phyloP scores from a whole-genome alignment of 2,797 vertebrate genomes.

The Pangasius macronema region DNA sequence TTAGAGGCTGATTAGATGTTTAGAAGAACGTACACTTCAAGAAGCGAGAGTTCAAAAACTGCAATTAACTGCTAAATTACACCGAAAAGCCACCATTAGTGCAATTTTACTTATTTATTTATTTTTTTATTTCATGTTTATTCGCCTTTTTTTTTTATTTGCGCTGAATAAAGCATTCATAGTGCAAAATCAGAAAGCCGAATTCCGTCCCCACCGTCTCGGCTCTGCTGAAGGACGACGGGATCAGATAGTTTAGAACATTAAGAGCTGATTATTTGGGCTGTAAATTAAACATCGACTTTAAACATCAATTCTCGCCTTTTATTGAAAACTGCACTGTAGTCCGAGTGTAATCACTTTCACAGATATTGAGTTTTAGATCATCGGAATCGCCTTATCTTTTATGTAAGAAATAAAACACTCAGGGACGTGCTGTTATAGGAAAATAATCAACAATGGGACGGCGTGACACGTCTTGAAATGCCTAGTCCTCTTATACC shows the following conservation, averaged over 20 bases:
- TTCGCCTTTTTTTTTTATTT: not conserved
- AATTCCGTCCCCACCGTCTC: not conserved
- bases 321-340: conserved; percentile 28
- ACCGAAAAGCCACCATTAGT: not conserved
- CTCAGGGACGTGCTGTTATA: too few species aligned
- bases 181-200: not conserved
- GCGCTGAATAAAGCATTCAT: not conserved
- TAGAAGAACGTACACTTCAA: conserved; percentile 17
- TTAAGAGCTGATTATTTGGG: conserved; percentile 44
- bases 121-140: conserved; percentile 1
- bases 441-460: not conserved
- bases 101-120: not conserved
- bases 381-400: not conserved
- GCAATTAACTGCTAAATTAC: conserved; percentile 32
- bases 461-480: not conserved
- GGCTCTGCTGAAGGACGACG: not conserved
- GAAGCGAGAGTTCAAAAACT: conserved; percentile 17
- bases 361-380: not conserved
- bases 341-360: conserved; percentile 6
- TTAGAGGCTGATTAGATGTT: conserved; percentile 33
- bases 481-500: not conserved
- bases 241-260: conserved; percentile 47
- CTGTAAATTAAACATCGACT: conserved; percentile 47
- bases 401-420: not conserved
- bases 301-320: conserved; percentile 35